Evolutionary conservation across 37 sponge, comb jelly and placozoan genomes (phyloP).

Genomic region (Hexactinellida sp.): DNA sequence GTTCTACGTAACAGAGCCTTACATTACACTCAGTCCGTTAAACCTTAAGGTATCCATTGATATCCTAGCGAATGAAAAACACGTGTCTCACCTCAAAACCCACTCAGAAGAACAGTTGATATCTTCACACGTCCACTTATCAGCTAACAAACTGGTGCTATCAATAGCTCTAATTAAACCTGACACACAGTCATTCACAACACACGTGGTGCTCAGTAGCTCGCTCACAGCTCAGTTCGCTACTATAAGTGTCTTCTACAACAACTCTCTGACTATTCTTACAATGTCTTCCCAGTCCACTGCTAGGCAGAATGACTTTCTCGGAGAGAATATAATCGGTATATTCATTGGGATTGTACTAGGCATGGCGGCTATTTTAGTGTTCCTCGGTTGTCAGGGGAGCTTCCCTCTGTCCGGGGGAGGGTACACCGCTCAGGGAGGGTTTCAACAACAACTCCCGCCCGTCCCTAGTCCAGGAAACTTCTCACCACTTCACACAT

Average conservation of each 20-base stretch:
- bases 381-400: slow-evolving; percentile 3
- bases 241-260: background rate
- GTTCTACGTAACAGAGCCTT: background rate
- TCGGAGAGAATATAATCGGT: background rate
- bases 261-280: background rate
- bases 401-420: background rate
- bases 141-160: background rate
- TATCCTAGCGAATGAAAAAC: background rate
- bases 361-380: background rate
- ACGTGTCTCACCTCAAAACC: background rate
- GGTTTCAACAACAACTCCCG: background rate
- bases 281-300: background rate
- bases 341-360: background rate
- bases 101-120: background rate
- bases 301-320: background rate
- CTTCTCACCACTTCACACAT: background rate
- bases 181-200: background rate
- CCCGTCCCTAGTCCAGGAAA: slow-evolving; percentile 10
- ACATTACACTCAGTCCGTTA: background rate
- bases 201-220: background rate
- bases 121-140: background rate
- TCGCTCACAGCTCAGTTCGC: background rate
- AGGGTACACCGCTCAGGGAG: background rate
- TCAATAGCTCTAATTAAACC: background rate
- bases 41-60: background rate